Conservation (phyloP, 2,888 invertebrate genomes). For the Orthosia incerta region DNA sequence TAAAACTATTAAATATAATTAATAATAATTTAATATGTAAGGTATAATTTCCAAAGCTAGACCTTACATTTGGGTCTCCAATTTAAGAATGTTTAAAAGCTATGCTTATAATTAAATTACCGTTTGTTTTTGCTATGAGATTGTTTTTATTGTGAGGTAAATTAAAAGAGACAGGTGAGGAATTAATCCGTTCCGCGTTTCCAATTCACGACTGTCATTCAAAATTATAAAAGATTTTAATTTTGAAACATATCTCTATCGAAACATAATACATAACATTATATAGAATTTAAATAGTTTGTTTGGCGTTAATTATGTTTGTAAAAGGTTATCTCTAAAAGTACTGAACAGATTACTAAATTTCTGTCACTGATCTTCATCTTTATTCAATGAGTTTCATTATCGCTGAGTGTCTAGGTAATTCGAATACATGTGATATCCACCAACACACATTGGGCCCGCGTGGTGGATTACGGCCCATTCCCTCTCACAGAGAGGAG, state of each 20-base stretch:
- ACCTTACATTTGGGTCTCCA: neutral
- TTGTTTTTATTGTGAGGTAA: conserved; percentile 9
- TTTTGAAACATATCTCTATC: neutral
- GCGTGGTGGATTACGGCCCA: too few species aligned
- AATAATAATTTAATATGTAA: neutral
- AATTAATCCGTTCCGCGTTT: neutral
- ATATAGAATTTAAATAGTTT: too few species aligned
- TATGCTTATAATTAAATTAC: neutral
- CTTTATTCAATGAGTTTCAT: neutral
- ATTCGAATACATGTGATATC: too few species aligned
- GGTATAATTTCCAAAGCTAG: neutral
- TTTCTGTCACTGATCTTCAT: too few species aligned
- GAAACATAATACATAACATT: neutral
- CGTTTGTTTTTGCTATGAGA: conserved; percentile 8
- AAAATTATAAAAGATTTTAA: neutral
- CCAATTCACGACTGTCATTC: conserved; percentile 3
- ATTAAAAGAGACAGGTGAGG: conserved; percentile 26
- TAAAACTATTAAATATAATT: neutral
- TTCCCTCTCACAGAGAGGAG: too few species aligned
- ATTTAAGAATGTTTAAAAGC: neutral
- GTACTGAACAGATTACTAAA: too few species aligned
- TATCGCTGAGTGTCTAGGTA: neutral
- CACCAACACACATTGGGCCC: too few species aligned
- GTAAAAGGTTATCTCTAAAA: neutral
- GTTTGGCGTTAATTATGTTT: neutral